Percentiles rank a stretch among this genome's conserved stretches.
Evolutionary conservation across 2,797 vertebrate species (phyloP).

Genomic region (Eupleurogrammus muticus): DNA sequence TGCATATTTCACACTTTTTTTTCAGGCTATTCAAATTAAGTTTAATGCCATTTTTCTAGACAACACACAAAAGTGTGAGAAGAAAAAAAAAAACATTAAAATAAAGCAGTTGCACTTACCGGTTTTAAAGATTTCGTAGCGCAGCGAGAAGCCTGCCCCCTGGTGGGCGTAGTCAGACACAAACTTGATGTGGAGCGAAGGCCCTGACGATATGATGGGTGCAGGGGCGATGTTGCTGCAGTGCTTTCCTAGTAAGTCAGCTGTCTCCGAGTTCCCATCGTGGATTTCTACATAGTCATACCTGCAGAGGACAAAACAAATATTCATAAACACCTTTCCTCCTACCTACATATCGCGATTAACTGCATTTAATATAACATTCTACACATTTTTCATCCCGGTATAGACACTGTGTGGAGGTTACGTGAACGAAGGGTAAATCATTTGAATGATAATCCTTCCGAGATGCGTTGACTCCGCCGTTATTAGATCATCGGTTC

Average conservation of each 20-base stretch:
- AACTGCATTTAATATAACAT: neutral
- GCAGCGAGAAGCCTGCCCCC: constrained; percentile 97
- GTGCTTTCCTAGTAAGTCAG: constrained; percentile 94
- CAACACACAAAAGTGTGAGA: neutral
- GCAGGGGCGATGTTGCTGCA: constrained; percentile 98
- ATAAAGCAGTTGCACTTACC: constrained; percentile 74
- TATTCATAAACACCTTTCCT: neutral
- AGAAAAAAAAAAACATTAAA: too few relatives aligned
- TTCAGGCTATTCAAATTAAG: neutral
- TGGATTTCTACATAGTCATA: constrained; percentile 98
- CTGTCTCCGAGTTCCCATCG: constrained; percentile 90
- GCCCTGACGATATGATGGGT: constrained; percentile 96
- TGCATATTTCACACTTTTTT: too few relatives aligned
- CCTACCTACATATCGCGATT: neutral
- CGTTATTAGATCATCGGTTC: constrained; percentile 15
- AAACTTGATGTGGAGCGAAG: constrained; percentile 94
- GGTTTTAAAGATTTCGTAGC: constrained; percentile 98
- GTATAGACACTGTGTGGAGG: neutral
- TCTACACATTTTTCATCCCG: neutral
- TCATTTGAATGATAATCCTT: constrained; percentile 34
- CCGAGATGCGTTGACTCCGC: constrained; percentile 30
- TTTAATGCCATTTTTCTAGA: too few relatives aligned
- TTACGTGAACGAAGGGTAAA: neutral
- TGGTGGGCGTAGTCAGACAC: constrained; percentile 97
- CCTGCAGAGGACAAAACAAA: constrained; percentile 74